Percentiles rank a stretch among this genome's conserved stretches.
Evolutionary conservation across 2,888 invertebrate species (phyloP).

Genomic region (Melanchra persicariae): DNA sequence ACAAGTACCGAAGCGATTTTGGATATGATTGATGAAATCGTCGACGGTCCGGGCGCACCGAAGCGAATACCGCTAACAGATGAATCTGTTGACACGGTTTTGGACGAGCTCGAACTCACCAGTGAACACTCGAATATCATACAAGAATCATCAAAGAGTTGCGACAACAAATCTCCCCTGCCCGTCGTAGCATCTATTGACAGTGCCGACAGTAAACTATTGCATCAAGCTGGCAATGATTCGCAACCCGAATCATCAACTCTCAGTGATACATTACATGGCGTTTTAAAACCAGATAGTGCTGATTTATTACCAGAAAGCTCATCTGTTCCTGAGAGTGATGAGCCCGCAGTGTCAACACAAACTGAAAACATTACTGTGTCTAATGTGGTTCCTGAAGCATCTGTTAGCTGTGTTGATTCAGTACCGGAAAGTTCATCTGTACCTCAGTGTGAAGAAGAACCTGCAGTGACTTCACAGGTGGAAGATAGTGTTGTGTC

Average conservation of each 20-base stretch:
- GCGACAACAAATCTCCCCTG: constrained; percentile 48
- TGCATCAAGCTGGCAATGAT: constrained; percentile 32
- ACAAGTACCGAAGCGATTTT: constrained; percentile 89
- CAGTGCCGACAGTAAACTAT: constrained; percentile 73
- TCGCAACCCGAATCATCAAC: constrained; percentile 56
- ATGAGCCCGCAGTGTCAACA: constrained; percentile 45
- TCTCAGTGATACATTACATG: constrained; percentile 35
- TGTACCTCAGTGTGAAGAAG: constrained; percentile 10
- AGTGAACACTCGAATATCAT: constrained; percentile 55
- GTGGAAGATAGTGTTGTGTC: background rate
- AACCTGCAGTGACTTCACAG: constrained; percentile 14
- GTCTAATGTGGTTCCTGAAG: constrained; percentile 42
- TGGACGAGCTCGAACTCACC: constrained; percentile 56
- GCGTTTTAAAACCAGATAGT: constrained; percentile 67
- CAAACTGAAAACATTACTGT: constrained; percentile 52
- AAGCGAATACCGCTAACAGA: constrained; percentile 77
- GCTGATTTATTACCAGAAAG: constrained; percentile 70
- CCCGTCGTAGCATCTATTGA: constrained; percentile 62
- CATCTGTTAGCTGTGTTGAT: constrained; percentile 8
- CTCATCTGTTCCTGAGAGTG: constrained; percentile 57
- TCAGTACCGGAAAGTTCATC: constrained; percentile 25
- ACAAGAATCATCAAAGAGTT: constrained; percentile 61
- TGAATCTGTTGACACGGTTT: constrained; percentile 52
- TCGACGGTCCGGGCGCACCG: constrained; percentile 87
- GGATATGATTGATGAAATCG: constrained; percentile 89